Percentiles rank a stretch among this genome's conserved stretches.
Evolutionary conservation across 2,888 invertebrate species (phyloP).

Genomic region (Cenopis cana): DNA sequence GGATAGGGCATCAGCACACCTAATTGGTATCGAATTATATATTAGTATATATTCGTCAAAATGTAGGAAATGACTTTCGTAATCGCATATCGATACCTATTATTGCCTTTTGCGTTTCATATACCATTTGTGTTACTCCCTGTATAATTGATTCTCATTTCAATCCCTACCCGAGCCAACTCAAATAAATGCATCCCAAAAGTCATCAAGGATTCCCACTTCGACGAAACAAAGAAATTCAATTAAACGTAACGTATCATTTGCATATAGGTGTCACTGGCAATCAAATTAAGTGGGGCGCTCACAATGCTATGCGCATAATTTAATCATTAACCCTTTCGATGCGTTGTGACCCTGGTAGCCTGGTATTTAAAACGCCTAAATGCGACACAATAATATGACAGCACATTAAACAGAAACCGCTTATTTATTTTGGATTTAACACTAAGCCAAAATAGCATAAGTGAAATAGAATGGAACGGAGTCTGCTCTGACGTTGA

Average conservation of each 20-base stretch:
- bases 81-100: too few species aligned
- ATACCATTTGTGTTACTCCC: too few species aligned
- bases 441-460: too few species aligned
- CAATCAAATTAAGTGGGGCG: slow-evolving; percentile 79
- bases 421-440: neutral
- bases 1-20: too few species aligned
- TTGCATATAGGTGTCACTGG: slow-evolving; percentile 80
- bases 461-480: too few species aligned
- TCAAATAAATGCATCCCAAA: slow-evolving; percentile 53
- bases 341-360: slow-evolving; percentile 61
- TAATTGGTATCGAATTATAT: too few species aligned
- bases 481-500: too few species aligned
- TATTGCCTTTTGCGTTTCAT: too few species aligned
- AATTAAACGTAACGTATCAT: slow-evolving; percentile 79
- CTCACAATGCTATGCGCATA: slow-evolving; percentile 73
- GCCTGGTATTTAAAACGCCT: slow-evolving; percentile 45
- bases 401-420: slow-evolving; percentile 6
- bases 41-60: too few species aligned
- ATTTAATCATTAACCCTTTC: slow-evolving; percentile 76
- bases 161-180: slow-evolving; percentile 6
- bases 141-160: too few species aligned
- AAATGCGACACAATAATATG: slow-evolving; percentile 23
- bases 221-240: slow-evolving; percentile 77
- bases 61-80: too few species aligned
- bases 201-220: slow-evolving; percentile 65